These are phyloP conservation scores for Marasmarcha lunaedactyla DNA, from an alignment of 2,888 invertebrate genomes.

Conservation along the genomic window DNA sequence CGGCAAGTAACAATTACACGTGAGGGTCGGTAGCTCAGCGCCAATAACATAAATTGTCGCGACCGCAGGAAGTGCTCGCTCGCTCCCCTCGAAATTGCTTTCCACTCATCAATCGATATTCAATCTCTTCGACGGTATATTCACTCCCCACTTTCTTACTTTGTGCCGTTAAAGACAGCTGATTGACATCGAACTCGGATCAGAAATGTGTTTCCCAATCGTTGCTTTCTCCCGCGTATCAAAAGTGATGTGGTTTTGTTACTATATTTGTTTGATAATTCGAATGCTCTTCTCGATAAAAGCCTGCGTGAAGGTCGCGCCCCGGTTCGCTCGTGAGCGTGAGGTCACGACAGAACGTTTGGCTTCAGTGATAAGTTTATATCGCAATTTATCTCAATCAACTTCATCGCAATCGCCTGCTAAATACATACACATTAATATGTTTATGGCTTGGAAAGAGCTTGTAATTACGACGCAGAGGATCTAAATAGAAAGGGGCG, in stretches of 20 bases:
- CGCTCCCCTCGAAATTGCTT: conserved; percentile 42
- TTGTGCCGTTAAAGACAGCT: conserved; percentile 37
- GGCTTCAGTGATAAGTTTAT: neutral
- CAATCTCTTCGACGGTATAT: conserved; percentile 67
- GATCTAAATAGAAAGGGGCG: conserved; percentile 35
- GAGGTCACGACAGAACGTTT: neutral
- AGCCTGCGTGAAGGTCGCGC: neutral
- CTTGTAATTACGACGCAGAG: conserved; percentile 33
- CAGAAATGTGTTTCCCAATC: neutral
- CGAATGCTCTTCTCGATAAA: neutral
- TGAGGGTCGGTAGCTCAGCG: conserved; percentile 53
- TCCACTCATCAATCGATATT: conserved; percentile 66
- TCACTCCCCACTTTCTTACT: conserved; percentile 58
- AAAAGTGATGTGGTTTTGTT: neutral
- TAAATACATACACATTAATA: conserved; percentile 2
- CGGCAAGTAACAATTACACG: conserved; percentile 65
- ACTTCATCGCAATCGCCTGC: neutral
- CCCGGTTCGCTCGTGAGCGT: neutral
- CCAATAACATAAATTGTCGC: conserved; percentile 68
- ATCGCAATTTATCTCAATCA: neutral
- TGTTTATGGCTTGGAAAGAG: neutral
- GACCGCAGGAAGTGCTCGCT: conserved; percentile 41
- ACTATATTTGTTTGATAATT: neutral
- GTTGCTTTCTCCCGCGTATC: neutral
- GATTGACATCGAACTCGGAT: conserved; percentile 25